Base-by-base conservation (phyloP, 2,888 invertebrate species). In the Plebejus melissa region DNA sequence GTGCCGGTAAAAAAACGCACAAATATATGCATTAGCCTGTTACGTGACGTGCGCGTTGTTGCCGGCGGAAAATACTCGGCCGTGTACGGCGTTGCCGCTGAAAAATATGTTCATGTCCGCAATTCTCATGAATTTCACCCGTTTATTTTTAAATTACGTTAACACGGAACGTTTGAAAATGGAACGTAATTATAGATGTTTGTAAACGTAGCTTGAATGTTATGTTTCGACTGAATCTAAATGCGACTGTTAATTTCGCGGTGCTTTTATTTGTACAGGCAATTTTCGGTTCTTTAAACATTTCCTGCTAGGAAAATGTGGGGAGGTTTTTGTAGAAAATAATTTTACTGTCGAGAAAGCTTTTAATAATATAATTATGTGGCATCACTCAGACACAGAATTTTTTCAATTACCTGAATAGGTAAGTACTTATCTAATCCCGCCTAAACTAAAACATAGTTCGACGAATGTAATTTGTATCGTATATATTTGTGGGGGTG, bases 91-190 rank as follows among this genome's bases (percentile, higher is more conserved):
- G 86, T 84, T 86, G 83, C 85, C 84, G 83, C 78, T 81, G 82
- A 85, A 85, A 89, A 86, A 88, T 88, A 85, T 86, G 83, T 83
- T 81, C 81, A 82, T 83, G 82, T 83, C 81, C 82, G 82, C 82
- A 82, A 80, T 82, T 79, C 86, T 90, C 89, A 88, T 91, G 91
- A 90, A 91, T 91, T 89, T 91, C 89, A 89, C 90, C 86, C 83
- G 82, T 13, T 46, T 72, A 72, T 72, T 72, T 72, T 72, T 72
- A 72, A 72, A 72, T 72, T 72, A 72, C 50, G 72, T 50, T 72
- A 72, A 72, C 72, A 72, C 72, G 72, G 28, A 72, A 72, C 72
- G 72, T 72, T 72, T 72, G 50, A 28, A 72, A 72, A 72, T 71
- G 71, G 46, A 71, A 71, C 46, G 72, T 72, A 72, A 72, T 72